Evolutionary conservation across 2,888 invertebrate genomes (phyloP).

Genomic region (Trichopria drosophilae): DNA sequence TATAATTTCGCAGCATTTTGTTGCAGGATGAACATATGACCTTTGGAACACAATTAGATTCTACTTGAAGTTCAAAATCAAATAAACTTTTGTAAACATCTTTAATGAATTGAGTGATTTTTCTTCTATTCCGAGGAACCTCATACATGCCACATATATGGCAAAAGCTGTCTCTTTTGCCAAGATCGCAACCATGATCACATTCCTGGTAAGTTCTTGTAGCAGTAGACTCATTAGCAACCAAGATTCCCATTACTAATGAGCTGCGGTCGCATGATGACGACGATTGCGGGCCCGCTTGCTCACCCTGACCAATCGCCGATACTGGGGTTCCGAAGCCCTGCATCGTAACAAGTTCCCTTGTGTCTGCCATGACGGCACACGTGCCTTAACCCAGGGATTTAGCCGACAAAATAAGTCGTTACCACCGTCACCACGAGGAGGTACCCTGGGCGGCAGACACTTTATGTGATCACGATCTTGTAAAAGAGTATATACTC

Average conservation of each 20-base stretch:
- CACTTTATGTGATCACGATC: too few species aligned
- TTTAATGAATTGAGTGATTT: too few species aligned
- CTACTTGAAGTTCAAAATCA: too few species aligned
- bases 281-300: conserved; percentile 22
- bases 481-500: too few species aligned
- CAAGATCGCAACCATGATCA: neutral
- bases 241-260: conserved; percentile 3
- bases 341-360: neutral
- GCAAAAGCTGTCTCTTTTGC: conserved; percentile 6
- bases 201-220: conserved; percentile 2
- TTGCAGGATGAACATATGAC: too few species aligned
- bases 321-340: conserved; percentile 1
- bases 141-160: conserved; percentile 11
- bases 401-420: neutral
- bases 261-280: conserved; percentile 21
- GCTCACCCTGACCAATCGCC: conserved; percentile 6
- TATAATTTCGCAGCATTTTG: too few species aligned
- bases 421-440: conserved; percentile 7
- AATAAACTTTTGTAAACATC: too few species aligned
- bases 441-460: conserved; percentile 11
- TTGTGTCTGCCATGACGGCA: conserved; percentile 4
- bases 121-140: conserved; percentile 6
- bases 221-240: neutral
- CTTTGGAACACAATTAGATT: too few species aligned
- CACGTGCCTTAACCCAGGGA: conserved; percentile 7